phyloP scores from a whole-genome alignment of 2,797 vertebrate species.

The Ambastaia sidthimunki region DNA sequence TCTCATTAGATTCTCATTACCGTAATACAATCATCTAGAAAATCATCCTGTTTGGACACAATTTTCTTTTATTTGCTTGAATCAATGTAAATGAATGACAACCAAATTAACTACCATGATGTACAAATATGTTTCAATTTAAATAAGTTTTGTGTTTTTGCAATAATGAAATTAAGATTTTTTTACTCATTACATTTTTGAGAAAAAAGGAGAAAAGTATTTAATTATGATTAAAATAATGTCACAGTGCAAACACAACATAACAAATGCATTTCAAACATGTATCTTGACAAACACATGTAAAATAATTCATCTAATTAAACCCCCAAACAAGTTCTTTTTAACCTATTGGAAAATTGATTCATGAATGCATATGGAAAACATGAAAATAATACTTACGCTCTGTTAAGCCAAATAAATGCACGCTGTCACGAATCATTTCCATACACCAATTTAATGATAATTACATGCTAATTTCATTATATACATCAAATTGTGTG shows the following conservation, averaged over 20 bases:
- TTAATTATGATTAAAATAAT: background rate
- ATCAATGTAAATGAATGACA: background rate
- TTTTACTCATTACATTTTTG: background rate
- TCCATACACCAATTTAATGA: slow-evolving; percentile 45
- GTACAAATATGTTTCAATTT: background rate
- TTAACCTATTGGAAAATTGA: background rate
- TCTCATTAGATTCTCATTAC: slow-evolving; percentile 32
- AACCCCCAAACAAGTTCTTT: slow-evolving; percentile 13
- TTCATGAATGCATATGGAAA: slow-evolving; percentile 14
- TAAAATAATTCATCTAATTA: background rate
- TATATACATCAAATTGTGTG: slow-evolving; percentile 14
- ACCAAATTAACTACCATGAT: background rate
- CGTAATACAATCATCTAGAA: background rate
- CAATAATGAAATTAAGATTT: background rate
- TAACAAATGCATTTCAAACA: background rate
- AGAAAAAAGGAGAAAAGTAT: background rate
- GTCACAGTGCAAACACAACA: too few relatives aligned
- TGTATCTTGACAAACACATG: background rate
- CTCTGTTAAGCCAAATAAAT: slow-evolving; percentile 44
- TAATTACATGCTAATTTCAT: slow-evolving; percentile 54
- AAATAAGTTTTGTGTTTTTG: background rate
- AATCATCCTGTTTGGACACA: background rate
- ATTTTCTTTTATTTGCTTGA: too few relatives aligned
- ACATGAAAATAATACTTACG: slow-evolving; percentile 34
- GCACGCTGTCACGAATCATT: slow-evolving; percentile 42